A percentile compares a stretch with the other conserved stretches of the same genome.
Evolutionary conservation across 2,888 invertebrate species (phyloP).

Genomic region (Drosophila recens): DNA sequence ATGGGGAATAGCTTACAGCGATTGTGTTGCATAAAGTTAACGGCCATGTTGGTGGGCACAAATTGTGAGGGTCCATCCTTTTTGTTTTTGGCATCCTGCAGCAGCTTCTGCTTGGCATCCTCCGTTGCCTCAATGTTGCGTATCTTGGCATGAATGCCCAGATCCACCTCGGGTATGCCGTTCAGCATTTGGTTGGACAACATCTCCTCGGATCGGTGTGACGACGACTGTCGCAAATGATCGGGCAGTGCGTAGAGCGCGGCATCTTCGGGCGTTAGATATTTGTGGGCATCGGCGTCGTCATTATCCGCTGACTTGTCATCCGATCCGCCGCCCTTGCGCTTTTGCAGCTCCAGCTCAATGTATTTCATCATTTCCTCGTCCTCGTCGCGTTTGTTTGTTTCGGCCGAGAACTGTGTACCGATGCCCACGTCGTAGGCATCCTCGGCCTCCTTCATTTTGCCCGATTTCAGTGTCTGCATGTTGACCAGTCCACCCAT

Average conservation of each 20-base stretch:
- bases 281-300: constrained; percentile 86
- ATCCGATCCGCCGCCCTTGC: constrained; percentile 88
- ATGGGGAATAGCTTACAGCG: constrained; percentile 88
- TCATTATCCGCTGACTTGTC: constrained; percentile 86
- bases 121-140: constrained; percentile 99
- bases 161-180: constrained; percentile 99
- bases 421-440: constrained; percentile 97
- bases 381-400: constrained; percentile 98
- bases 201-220: constrained; percentile 98
- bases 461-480: constrained; percentile 92
- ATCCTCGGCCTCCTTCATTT: constrained; percentile 93
- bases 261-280: constrained; percentile 95
- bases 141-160: constrained; percentile 99
- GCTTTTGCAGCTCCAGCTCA: constrained; percentile 94
- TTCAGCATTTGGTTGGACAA: constrained; percentile 99
- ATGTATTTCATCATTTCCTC: constrained; percentile 98
- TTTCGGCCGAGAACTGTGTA: constrained; percentile 98
- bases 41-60: constrained; percentile 99
- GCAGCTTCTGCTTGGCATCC: constrained; percentile 96
- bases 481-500: constrained; percentile 95
- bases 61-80: constrained; percentile 97
- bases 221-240: constrained; percentile 93
- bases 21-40: constrained; percentile 99
- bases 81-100: constrained; percentile 95
- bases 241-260: constrained; percentile 95